Conservation (phyloP, 1,140 invertebrate species). For the Zophobas atratus region DNA sequence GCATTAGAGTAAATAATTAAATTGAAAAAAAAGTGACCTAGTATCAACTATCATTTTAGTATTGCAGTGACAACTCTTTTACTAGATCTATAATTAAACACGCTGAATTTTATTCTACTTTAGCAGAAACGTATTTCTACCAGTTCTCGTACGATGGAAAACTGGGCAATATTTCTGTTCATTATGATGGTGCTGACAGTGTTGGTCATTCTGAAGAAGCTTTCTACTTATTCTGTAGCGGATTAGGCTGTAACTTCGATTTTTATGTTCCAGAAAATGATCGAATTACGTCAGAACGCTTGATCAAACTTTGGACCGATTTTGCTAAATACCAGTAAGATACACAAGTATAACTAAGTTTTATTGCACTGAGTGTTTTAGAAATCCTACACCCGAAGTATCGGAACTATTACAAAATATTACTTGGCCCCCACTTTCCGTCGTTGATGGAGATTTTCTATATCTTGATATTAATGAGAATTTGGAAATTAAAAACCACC, state of each 20-base stretch:
- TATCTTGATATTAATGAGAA: slow-evolving; percentile 1
- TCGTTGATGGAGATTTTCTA: background rate
- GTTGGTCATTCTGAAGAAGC: slow-evolving; percentile 30
- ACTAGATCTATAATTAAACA: background rate
- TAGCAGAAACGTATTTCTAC: slow-evolving; percentile 54
- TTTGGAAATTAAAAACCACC: slow-evolving; percentile 2
- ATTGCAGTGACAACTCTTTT: background rate
- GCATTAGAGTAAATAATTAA: slow-evolving; percentile 2
- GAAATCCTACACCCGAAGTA: slow-evolving; percentile 19
- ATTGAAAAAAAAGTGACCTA: background rate
- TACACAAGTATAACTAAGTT: background rate
- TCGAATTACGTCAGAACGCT: background rate
- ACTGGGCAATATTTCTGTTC: background rate
- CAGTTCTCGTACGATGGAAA: slow-evolving; percentile 56
- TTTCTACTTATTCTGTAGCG: slow-evolving; percentile 24
- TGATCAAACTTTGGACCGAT: slow-evolving; percentile 44
- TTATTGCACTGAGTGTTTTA: background rate
- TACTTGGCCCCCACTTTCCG: slow-evolving; percentile 4
- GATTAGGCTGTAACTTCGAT: background rate
- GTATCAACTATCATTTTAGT: slow-evolving; percentile 48
- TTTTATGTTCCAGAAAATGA: slow-evolving; percentile 18
- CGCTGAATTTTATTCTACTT: slow-evolving; percentile 1
- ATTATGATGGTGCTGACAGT: slow-evolving; percentile 31
- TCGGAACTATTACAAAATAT: slow-evolving; percentile 1
- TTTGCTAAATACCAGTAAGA: slow-evolving; percentile 51